A percentile compares a stretch with the other conserved stretches of the same genome.
These are phyloP conservation scores for Mustela nigripes DNA, from an alignment of 2,113 vertebrate species.

Conservation along the genomic window DNA sequence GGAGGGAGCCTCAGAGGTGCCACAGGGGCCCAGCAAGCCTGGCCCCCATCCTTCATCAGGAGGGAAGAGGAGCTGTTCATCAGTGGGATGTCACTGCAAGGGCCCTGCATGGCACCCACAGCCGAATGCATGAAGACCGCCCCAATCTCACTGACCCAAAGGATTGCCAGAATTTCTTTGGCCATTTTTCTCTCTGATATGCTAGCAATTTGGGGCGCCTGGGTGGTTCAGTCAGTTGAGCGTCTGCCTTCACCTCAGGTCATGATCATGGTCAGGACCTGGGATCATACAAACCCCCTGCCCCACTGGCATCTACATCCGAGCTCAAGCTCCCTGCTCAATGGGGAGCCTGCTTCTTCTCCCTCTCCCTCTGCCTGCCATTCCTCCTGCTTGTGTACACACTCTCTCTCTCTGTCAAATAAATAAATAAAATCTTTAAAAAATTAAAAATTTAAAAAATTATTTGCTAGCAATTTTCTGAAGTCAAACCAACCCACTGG, in stretches of 20 bases:
- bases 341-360: too few relatives aligned
- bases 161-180: neutral
- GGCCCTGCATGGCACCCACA: neutral
- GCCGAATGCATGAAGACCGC: neutral
- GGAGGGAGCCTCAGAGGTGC: neutral
- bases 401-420: neutral
- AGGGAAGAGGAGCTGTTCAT: neutral
- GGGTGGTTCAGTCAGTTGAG: neutral
- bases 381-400: neutral
- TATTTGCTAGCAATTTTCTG: conserved; percentile 31
- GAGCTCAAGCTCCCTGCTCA: too few relatives aligned
- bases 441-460: neutral
- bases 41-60: neutral
- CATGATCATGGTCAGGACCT: neutral
- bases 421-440: neutral
- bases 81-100: neutral
- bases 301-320: too few relatives aligned
- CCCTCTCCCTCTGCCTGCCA: neutral
- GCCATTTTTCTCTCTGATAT: conserved; percentile 22
- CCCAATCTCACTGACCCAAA: neutral
- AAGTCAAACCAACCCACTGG: neutral
- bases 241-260: neutral
- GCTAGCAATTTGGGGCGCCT: neutral
- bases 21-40: neutral
- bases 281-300: too few relatives aligned